Evolutionary conservation across 2,888 invertebrate genomes (phyloP).

Genomic region (Thecocarcelia acutangulata): DNA sequence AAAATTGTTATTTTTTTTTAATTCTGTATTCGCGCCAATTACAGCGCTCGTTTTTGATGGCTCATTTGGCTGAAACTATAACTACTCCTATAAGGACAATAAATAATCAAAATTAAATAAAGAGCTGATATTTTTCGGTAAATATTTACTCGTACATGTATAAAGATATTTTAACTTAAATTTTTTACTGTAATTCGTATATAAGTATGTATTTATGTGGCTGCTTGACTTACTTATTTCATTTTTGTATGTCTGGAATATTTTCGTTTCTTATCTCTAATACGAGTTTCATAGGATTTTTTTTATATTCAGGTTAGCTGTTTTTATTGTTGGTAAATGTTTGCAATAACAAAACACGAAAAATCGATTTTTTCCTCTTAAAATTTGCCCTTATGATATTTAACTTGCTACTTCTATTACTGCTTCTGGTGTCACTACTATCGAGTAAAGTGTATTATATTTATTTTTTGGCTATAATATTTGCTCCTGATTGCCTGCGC

Average conservation of each 20-base stretch:
- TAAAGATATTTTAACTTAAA: no score
- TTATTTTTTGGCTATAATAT: slow-evolving; percentile 13
- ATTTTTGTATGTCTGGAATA: not conserved
- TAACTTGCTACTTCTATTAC: slow-evolving; percentile 18
- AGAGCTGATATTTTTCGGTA: no score
- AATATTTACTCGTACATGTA: no score
- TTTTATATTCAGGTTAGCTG: not conserved
- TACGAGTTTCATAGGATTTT: not conserved
- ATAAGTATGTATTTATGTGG: no score
- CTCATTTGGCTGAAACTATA: no score
- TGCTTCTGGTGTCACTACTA: slow-evolving; percentile 16
- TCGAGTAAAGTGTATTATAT: slow-evolving; percentile 6
- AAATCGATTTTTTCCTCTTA: slow-evolving; percentile 63
- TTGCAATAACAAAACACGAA: slow-evolving; percentile 27
- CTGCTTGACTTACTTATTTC: no score
- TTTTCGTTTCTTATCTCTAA: slow-evolving; percentile 12
- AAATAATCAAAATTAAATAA: no score
- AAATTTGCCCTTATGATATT: slow-evolving; percentile 3
- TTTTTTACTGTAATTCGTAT: no score
- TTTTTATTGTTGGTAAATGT: slow-evolving; percentile 32
- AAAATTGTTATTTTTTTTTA: no score
- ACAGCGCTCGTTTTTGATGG: no score
- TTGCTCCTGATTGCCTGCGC: slow-evolving; percentile 34
- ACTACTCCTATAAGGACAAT: no score
- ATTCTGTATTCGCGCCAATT: no score